Evolutionary conservation across 2,888 invertebrate genomes (phyloP), one percentile per base, ranked within the genome.

Genomic region (Cataglyphis altisquamis): DNA sequence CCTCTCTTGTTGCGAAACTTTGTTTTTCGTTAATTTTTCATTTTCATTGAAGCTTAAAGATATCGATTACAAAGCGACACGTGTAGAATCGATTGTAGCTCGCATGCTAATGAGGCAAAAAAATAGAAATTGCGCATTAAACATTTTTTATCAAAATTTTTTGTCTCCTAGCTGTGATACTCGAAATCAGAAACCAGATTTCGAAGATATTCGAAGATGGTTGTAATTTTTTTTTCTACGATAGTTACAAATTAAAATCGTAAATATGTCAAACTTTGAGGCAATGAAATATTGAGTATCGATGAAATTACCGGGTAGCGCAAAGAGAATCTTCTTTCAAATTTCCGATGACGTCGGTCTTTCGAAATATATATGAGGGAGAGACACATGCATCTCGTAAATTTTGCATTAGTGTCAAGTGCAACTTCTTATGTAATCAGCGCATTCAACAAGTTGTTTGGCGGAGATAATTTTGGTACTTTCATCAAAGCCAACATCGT

Each of bases 381-480:
- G 21, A 6, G 15, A 32, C 4, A 60, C 15, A n/a, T 39, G 52
- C 8, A 67, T 45, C 12, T 60, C 41, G 45, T 45, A 60, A 57
- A 80, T 57, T 57, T 21, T 70, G 10, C 55, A 67, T 55, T 55
- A n/a, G 21, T 25, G 18, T 73, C 55, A 60, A 57, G 39, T 39
- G 68, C 77, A 77, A n/a, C 4, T 36, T 80, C 52, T 84, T 82
- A 73, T 52, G 18, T 60, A 84, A 81, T 66, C 32, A 32, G 6
- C 48, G 29, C 48, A 60, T 83, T 64, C 81, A 81, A 84, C 72
- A 82, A 66, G 81, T 81, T 48, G 64, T 29, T 68, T 72, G 73
- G 67, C 52, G 48, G 60, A 66, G 81, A 82, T 84, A 73, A 84
- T 81, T 84, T 84, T 73, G 81, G 81, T 66, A 36, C 36, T 48